phyloP scores from a whole-genome alignment of 2,113 vertebrate species.

The Pungitius pungitius region DNA sequence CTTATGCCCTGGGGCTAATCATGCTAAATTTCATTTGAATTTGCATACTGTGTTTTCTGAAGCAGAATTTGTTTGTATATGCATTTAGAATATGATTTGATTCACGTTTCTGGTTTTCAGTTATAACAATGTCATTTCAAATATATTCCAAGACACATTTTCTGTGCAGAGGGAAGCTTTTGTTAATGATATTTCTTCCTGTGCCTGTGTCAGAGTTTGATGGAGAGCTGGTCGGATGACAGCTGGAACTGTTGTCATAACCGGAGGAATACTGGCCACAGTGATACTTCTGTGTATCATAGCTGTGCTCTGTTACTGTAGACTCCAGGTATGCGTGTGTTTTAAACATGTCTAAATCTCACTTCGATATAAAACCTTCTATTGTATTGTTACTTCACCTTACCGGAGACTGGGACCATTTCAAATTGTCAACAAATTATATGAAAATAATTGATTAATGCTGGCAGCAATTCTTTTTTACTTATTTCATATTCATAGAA shows the following conservation, averaged over 20 bases:
- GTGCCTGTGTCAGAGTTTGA: slow-evolving; percentile 87
- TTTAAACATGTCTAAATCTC: neutral
- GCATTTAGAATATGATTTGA: neutral
- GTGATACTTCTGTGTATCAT: slow-evolving; percentile 99
- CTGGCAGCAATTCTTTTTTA: neutral
- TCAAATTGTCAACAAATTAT: neutral
- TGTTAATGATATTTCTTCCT: slow-evolving; percentile 40
- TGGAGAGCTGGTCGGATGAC: slow-evolving; percentile 99
- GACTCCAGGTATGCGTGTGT: slow-evolving; percentile 89
- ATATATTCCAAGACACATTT: neutral
- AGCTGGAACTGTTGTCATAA: slow-evolving; percentile 99
- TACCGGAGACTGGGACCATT: neutral
- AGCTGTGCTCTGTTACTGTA: slow-evolving; percentile 97
- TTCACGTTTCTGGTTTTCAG: neutral
- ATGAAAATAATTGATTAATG: neutral
- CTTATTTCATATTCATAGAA: neutral
- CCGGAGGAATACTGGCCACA: slow-evolving; percentile 98
- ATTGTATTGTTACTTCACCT: neutral
- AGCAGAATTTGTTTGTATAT: neutral
- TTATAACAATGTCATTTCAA: neutral
- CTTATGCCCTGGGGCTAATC: too few species aligned
- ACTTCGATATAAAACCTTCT: neutral
- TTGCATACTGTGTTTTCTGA: neutral
- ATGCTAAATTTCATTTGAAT: neutral
- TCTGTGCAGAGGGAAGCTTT: neutral